A percentile compares a stretch with the other conserved stretches of the same genome.
phyloP scores from a whole-genome alignment of 1,140 invertebrate species.

The Trichoplusia ni region DNA sequence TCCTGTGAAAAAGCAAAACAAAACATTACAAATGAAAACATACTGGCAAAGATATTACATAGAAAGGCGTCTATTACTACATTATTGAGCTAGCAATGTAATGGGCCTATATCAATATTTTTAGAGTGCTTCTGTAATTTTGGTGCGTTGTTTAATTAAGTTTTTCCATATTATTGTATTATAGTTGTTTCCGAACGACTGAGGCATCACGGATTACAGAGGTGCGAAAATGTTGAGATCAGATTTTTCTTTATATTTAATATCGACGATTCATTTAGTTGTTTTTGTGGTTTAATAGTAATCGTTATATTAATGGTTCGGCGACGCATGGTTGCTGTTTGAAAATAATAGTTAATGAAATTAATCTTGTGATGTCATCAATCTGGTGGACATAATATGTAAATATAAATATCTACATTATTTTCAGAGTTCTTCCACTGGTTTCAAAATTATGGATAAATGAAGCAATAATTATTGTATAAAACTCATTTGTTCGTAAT shows the following conservation, averaged over 20 bases:
- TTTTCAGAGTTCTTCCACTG: constrained; percentile 45
- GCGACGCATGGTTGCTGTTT: no score
- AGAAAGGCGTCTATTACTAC: no score
- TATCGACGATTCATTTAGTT: no score
- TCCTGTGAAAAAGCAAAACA: no score
- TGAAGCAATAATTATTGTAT: constrained; percentile 45
- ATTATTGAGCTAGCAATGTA: no score
- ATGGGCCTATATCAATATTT: background rate
- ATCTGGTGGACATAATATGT: constrained; percentile 6
- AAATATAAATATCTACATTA: constrained; percentile 38
- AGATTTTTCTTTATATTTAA: no score
- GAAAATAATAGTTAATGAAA: no score
- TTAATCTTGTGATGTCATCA: background rate
- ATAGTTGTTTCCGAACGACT: background rate
- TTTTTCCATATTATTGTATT: constrained; percentile 11
- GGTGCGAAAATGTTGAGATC: background rate
- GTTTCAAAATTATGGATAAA: constrained; percentile 38
- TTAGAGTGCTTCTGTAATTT: constrained; percentile 35
- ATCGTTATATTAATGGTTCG: no score
- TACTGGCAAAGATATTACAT: background rate
- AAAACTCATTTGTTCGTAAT: constrained; percentile 47
- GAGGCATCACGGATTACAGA: background rate
- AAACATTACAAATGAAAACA: background rate
- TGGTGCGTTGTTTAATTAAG: constrained; percentile 37
- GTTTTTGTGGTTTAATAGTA: no score